phyloP scores from a whole-genome alignment of 2,113 vertebrate genomes.

The Psilopogon haemacephalus region DNA sequence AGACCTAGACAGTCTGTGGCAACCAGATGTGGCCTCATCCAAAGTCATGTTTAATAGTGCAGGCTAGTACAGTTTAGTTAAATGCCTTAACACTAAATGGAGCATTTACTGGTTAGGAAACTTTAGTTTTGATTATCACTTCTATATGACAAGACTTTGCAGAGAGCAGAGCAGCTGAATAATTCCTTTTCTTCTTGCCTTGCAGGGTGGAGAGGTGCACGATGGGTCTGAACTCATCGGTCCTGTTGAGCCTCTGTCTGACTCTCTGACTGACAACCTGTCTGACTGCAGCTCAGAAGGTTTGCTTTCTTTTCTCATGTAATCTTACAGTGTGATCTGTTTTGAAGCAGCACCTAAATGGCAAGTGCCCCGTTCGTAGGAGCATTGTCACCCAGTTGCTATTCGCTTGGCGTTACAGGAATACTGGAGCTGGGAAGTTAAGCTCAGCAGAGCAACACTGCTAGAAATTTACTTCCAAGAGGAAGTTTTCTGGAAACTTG shows the following conservation, averaged over 20 bases:
- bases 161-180: not conserved
- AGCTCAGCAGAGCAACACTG: not conserved
- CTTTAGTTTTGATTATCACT: not conserved
- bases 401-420: not conserved
- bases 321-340: not conserved
- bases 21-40: not conserved
- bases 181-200: constrained; percentile 9
- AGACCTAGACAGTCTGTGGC: not conserved
- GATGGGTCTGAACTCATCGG: constrained; percentile 97
- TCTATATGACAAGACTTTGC: not conserved
- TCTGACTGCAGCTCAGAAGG: constrained; percentile 94
- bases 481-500: not conserved
- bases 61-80: not conserved
- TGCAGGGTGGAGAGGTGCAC: constrained; percentile 92
- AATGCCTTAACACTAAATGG: not conserved
- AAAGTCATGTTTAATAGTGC: not conserved
- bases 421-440: not conserved
- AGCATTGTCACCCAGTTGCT: not conserved
- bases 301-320: constrained; percentile 57
- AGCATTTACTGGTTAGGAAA: not conserved
- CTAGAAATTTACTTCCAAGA: not conserved
- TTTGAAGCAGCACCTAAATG: not conserved
- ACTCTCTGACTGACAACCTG: constrained; percentile 84
- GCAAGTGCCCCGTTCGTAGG: not conserved
- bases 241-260: constrained; percentile 84